phyloP scores from a whole-genome alignment of 2,888 invertebrate genomes.

The Frankliniella fusca region DNA sequence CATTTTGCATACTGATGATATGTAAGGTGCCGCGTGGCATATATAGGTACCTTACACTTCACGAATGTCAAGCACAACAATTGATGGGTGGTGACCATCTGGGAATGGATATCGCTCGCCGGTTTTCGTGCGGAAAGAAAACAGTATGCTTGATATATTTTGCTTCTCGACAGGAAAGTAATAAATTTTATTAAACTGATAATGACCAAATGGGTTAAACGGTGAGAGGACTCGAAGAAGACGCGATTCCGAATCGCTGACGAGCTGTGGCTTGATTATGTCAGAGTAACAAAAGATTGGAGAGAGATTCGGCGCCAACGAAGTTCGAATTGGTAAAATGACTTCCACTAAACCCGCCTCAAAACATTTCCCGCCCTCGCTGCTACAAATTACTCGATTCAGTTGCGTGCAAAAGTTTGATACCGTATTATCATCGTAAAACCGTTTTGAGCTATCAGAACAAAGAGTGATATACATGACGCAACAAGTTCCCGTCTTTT shows the following conservation, averaged over 20 bases:
- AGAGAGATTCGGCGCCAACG: neutral
- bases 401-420: neutral
- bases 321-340: neutral
- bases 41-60: neutral
- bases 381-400: neutral
- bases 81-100: neutral
- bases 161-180: neutral
- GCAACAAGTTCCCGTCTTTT: neutral
- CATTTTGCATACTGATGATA: too few species aligned
- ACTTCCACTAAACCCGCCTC: neutral
- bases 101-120: neutral
- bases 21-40: neutral
- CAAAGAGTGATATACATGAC: neutral
- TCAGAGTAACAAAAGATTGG: neutral
- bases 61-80: neutral
- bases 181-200: neutral
- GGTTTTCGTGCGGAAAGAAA: neutral
- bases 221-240: neutral
- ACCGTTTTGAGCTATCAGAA: neutral
- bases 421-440: neutral
- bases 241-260: neutral
- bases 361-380: neutral
- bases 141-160: neutral
- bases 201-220: neutral
- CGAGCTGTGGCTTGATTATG: neutral